phyloP scores from a whole-genome alignment of 2,113 vertebrate species.

The Elgaria multicarinata region DNA sequence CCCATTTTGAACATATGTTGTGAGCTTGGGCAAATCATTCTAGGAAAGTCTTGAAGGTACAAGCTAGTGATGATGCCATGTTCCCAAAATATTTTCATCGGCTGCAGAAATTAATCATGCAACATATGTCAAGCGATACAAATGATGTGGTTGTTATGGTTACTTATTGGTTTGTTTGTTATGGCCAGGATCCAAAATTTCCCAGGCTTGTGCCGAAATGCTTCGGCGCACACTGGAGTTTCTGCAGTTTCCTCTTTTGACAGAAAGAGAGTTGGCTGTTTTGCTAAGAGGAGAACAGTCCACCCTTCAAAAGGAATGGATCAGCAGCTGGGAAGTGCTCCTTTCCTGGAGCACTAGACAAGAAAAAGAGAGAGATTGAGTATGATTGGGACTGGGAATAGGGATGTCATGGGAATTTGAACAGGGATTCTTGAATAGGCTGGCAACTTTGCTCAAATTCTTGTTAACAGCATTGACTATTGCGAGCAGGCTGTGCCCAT shows the following conservation, averaged over 20 bases:
- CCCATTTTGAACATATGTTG: neutral
- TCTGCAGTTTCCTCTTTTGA: neutral
- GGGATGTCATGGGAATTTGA: neutral
- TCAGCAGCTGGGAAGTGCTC: neutral
- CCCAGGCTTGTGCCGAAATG: neutral
- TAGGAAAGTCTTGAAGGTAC: neutral
- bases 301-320: neutral
- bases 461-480: neutral
- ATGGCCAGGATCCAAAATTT: neutral
- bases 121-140: constrained; percentile 5
- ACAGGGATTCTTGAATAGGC: neutral
- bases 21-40: neutral
- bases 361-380: neutral
- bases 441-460: neutral
- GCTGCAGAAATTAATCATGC: constrained; percentile 13
- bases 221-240: neutral
- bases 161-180: neutral
- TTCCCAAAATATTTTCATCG: constrained; percentile 5
- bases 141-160: neutral
- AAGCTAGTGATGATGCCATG: neutral
- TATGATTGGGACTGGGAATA: neutral
- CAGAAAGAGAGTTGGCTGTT: neutral
- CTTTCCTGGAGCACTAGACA: neutral
- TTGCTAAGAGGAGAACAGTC: neutral
- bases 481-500: neutral